Evolutionary conservation across 2,888 invertebrate species (phyloP), one percentile per base, ranked within the genome.

Genomic region (Linnaemya tessellans): DNA sequence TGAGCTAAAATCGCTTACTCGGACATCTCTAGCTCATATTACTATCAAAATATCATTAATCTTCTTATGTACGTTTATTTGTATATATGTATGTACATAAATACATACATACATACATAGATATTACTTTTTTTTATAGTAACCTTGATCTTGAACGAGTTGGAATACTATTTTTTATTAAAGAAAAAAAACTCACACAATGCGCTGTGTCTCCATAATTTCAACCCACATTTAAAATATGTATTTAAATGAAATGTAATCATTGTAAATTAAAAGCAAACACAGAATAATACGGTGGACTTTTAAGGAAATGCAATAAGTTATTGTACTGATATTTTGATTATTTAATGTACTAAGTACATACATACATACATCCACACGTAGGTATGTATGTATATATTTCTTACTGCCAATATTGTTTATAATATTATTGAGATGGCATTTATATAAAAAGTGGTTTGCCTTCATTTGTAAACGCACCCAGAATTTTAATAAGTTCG

Each of bases 301-400:
- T 74, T 68, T 84, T 84, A 80, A 74, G 84, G 80, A 80, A 84
- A 80, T 75, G 75, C 35, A 30, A 30, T 41, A 25, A 54, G 5
- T 70, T 20, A 38, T 60, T 49, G 22, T 38, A 46, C 41, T 38
- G 30, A 51, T 25, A 68, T 20, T 41, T 56, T 65, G 35, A 64
- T 64, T 62, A 41, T 4, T 20, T 62, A 62, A 38, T n/a, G 18
- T 9, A 62, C 13, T 56, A 25, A 56, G 13, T 13, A 30, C 5
- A 30, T 30, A 30, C 30, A 30, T 30, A 5, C 30, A 30, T 30
- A 30, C 30, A 30, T 30, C n/a, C n/a, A n/a, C n/a, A n/a, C n/a
- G n/a, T n/a, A n/a, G n/a, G n/a, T n/a, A n/a, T n/a, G n/a, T n/a
- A n/a, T n/a, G n/a, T n/a, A n/a, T n/a, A n/a, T n/a, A n/a, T n/a